Evolutionary conservation across 2,888 invertebrate genomes (phyloP), one percentile per base, ranked within the genome.

Genomic region (Phalera bucephala): DNA sequence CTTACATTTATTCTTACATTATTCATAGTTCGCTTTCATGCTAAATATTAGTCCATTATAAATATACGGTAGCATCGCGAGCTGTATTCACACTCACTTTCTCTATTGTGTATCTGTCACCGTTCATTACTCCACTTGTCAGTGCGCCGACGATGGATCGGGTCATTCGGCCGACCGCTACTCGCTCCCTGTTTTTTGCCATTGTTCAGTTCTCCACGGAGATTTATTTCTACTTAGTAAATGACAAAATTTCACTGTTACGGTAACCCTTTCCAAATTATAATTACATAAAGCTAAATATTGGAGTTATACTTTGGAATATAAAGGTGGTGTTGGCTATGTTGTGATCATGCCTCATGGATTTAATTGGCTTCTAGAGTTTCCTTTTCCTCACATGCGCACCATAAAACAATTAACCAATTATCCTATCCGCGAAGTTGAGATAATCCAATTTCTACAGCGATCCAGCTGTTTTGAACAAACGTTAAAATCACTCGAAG

Each of bases 91-190:
- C 33, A 31, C 34, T 49, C 41, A 64, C 71, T 69, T 66, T 68
- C 71, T 53, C 69, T 48, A 57, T 61, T 62, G 54, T 61, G 50
- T 45, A 52, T 52, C 49, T 60, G 62, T 58, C 55, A 41, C 47
- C 46, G 46, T 48, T 51, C 45, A 47, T 62, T 49, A 52, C 47
- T 46, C 33, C 17, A 36, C 39, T 37, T 46, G 30, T 26, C 34
- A 8, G 28, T 27, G 6, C 10, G 29, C 30, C 17, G 12, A 28
- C 21, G 32, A 19, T 28, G 31, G 32, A 36, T 40, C 46, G 40
- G 53, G 52, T 49, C 52, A 54, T 53, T 50, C 39, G 45, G 26
- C 21, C 35, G 39, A 31, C 42, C 41, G 37, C 34, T 46, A 40
- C 17, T 41, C 31, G 25, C 22, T 31, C 33, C 17, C 29, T 36